phyloP scores from a whole-genome alignment of 2,888 invertebrate species.

The Belgica antarctica region DNA sequence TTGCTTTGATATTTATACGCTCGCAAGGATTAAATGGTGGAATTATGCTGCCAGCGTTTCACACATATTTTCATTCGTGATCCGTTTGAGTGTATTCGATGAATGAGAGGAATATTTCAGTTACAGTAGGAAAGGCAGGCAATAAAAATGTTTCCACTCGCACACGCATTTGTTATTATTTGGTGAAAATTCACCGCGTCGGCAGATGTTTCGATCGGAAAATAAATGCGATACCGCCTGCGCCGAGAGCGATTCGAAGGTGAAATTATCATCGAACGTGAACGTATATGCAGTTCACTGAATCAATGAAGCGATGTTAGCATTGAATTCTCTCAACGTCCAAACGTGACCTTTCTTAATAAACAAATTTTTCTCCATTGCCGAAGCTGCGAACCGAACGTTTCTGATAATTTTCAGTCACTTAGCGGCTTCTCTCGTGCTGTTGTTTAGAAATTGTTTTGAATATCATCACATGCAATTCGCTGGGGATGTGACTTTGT shows the following conservation, averaged over 20 bases:
- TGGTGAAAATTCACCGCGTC: background rate
- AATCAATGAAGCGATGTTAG: background rate
- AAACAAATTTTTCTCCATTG: conserved; percentile 26
- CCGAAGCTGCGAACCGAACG: background rate
- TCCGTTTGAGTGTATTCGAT: background rate
- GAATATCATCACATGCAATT: background rate
- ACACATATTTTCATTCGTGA: background rate
- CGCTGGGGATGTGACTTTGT: background rate
- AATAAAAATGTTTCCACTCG: conserved; percentile 36
- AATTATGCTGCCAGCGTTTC: background rate
- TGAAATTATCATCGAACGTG: no score
- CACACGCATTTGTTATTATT: conserved; percentile 27
- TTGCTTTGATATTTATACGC: background rate
- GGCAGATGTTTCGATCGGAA: conserved; percentile 30
- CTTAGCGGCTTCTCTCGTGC: background rate
- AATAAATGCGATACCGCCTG: background rate
- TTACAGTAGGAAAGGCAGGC: background rate
- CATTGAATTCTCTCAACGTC: background rate
- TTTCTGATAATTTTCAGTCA: background rate
- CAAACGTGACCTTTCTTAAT: conserved; percentile 37
- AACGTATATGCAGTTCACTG: no score
- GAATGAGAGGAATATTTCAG: background rate
- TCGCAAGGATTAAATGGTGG: background rate
- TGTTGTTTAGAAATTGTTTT: background rate
- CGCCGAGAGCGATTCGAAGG: no score